Percentiles rank a stretch among this genome's conserved stretches.
These are phyloP conservation scores for Misgurnus mizolepis DNA, from an alignment of 2,113 vertebrate genomes.

Conservation along the genomic window DNA sequence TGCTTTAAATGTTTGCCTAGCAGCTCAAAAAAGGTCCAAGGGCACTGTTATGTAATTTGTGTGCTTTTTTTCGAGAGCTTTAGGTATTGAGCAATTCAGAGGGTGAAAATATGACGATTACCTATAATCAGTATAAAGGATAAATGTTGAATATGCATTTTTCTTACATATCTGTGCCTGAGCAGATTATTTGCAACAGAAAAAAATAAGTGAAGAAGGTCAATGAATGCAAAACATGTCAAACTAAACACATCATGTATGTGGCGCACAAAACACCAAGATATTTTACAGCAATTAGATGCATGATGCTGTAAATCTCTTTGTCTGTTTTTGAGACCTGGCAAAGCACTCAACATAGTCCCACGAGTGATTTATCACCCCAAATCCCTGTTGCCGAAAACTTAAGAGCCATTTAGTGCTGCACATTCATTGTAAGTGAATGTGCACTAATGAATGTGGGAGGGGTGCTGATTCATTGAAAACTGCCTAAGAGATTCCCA, in stretches of 20 bases:
- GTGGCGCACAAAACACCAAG: no score
- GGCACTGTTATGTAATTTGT: background rate
- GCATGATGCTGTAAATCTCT: background rate
- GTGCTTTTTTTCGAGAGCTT: background rate
- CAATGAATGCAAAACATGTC: no score
- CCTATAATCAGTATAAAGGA: no score
- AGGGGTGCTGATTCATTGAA: constrained; percentile 54
- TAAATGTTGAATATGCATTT: no score
- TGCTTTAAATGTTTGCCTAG: background rate
- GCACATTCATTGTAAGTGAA: background rate
- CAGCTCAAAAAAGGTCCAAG: background rate
- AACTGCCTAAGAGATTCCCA: constrained; percentile 57
- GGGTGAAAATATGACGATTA: background rate
- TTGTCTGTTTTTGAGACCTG: background rate
- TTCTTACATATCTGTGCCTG: no score
- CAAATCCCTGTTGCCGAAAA: background rate
- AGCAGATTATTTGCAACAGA: no score
- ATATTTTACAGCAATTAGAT: background rate
- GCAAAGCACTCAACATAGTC: background rate
- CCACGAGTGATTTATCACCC: background rate
- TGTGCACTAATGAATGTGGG: background rate
- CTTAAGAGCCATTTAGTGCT: background rate
- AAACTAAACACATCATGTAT: no score
- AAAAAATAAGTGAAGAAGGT: no score
- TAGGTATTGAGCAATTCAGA: background rate